A percentile compares a stretch with the other conserved stretches of the same genome.
phyloP scores from a whole-genome alignment of 1,140 invertebrate genomes.

The Leptinotarsa lineolata region DNA sequence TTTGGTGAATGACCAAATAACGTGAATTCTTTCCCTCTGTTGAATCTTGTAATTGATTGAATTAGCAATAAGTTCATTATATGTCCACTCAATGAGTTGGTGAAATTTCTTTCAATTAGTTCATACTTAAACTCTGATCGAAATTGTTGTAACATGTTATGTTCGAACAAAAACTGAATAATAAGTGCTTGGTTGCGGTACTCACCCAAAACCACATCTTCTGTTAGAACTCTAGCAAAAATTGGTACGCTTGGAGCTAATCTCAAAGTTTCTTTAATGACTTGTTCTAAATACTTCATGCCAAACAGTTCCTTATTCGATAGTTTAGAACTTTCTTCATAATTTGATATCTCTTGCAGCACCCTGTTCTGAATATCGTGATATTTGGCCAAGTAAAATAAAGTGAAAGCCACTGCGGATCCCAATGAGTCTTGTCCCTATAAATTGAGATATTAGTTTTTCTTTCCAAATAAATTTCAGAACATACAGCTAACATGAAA shows the following conservation, averaged over 20 bases:
- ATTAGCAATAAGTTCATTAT: no score
- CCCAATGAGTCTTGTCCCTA: conserved; percentile 78
- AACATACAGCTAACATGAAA: conserved; percentile 73
- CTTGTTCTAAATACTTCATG: conserved; percentile 70
- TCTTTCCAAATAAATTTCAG: neutral
- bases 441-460: conserved; percentile 44
- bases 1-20: no score
- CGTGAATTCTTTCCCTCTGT: no score
- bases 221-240: conserved; percentile 62
- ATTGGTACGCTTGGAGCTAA: conserved; percentile 72
- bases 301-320: conserved; percentile 54
- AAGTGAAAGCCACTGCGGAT: conserved; percentile 63
- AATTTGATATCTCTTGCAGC: conserved; percentile 57
- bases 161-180: neutral
- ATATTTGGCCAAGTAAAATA: conserved; percentile 66
- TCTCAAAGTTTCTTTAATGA: conserved; percentile 69
- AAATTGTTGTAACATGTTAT: no score
- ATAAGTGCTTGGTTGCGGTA: neutral
- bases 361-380: conserved; percentile 66
- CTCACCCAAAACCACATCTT: conserved; percentile 61
- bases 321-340: conserved; percentile 26
- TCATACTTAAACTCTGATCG: no score
- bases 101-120: no score
- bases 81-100: no score
- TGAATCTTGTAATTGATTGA: no score